Evolutionary conservation across 2,113 vertebrate species (phyloP).

Genomic region (Mormyrus lacerda): DNA sequence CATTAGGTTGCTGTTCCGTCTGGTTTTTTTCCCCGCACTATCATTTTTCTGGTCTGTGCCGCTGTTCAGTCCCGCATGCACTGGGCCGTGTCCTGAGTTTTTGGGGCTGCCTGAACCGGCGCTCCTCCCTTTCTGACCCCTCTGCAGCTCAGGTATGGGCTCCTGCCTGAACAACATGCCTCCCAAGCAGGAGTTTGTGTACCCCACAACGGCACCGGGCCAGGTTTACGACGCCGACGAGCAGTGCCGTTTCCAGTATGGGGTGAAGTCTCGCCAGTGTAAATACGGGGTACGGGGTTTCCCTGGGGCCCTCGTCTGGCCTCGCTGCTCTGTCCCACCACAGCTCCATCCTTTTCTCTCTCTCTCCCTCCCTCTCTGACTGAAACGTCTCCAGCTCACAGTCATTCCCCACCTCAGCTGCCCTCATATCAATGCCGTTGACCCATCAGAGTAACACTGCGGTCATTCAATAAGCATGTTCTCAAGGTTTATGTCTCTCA

Average conservation of each 20-base stretch:
- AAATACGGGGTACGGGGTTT: conserved; percentile 86
- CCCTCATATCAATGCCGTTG: not conserved
- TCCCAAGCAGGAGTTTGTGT: conserved; percentile 88
- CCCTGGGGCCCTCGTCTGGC: not conserved
- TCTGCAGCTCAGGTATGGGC: conserved; percentile 84
- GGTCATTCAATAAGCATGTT: not conserved
- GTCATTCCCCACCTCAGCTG: not conserved
- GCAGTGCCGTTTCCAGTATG: conserved; percentile 96
- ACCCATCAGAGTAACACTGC: not conserved
- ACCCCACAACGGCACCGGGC: conserved; percentile 88
- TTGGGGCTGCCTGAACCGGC: not conserved
- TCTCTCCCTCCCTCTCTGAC: not conserved
- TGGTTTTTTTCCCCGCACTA: not conserved
- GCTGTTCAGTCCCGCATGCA: not conserved
- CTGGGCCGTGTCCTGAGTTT: not conserved
- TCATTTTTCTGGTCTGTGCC: not conserved
- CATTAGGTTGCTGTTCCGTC: not conserved
- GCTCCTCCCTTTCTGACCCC: not conserved
- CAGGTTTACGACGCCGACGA: conserved; percentile 94
- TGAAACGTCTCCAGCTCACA: not conserved
- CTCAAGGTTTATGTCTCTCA: not conserved
- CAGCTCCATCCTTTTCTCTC: not conserved
- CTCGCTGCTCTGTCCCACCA: not conserved
- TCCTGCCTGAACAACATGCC: conserved; percentile 90
- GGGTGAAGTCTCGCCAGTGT: conserved; percentile 97